Evolutionary conservation across 1,140 invertebrate species (phyloP), one percentile per base, ranked within the genome.

Genomic region (Drosophila pseudoobscura): DNA sequence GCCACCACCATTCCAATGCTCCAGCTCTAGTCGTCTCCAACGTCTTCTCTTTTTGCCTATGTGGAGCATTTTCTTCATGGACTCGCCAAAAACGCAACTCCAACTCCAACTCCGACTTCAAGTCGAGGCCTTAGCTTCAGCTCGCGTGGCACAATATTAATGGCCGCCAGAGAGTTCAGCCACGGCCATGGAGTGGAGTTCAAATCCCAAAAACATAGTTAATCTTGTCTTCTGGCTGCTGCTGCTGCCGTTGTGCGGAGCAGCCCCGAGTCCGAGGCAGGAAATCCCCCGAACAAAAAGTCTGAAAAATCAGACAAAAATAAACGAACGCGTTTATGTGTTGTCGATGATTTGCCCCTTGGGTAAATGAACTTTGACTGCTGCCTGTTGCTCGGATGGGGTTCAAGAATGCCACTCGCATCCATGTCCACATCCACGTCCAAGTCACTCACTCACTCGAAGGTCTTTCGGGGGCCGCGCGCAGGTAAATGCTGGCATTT

Each of bases 101-200:
- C 35, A 39, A 39, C 35, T 39, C 35, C 11, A 11, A 11, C 3
- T 39, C 11, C 35, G 4, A 35, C 3, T 35, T 11, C 35, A 5
- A 13, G 35, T 39, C 43, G 44, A 43, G 17, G 35, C 62, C 6
- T 44, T 31, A 9, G 35, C 62, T 8, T 44, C 24, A 24, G 39
- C 62, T 76, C 64, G 77, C 68, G 66, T 85, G 80, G 80, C 80
- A 84, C 64, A 78, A 82, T 87, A 87, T 87, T 87, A 87, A 88
- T 87, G 82, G 83, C 82, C 74, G 75, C 74, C 83, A 78, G 71
- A 75, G 74, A 87, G 83, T 87, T 85, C 80, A 85, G 51, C 22
- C 56, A 74, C 56, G 65, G 68, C 45, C 51, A 49, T 45, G 65
- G 3, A 39, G 35, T 39, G 35, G 58, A 58, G 80, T 87, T 87